Evolutionary conservation across 2,888 invertebrate genomes (phyloP).

Genomic region (Agonopterix heracliana): DNA sequence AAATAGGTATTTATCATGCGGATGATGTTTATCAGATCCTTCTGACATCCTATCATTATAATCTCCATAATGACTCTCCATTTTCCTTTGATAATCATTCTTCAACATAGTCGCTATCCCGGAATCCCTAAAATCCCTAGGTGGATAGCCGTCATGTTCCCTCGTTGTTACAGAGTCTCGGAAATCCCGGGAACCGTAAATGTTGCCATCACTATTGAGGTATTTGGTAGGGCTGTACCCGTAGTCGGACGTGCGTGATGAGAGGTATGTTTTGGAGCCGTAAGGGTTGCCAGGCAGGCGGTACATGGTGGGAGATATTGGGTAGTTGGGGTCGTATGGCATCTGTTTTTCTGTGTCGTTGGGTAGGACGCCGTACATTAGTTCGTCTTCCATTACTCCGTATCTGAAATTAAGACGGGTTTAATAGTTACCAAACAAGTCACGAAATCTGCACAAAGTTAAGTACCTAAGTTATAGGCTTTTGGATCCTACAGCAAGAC

Average conservation of each 20-base stretch:
- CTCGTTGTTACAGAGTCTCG: constrained; percentile 54
- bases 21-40: constrained; percentile 82
- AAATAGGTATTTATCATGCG: constrained; percentile 87
- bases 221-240: constrained; percentile 70
- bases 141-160: constrained; percentile 60
- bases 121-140: constrained; percentile 64
- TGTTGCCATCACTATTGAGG: constrained; percentile 47
- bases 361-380: constrained; percentile 62
- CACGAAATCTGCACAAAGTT: too few species aligned
- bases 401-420: constrained; percentile 37
- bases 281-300: constrained; percentile 64
- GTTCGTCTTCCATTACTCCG: constrained; percentile 64
- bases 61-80: constrained; percentile 68
- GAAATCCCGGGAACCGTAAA: constrained; percentile 62
- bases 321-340: constrained; percentile 67
- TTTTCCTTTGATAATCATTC: constrained; percentile 70
- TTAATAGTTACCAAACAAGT: background rate
- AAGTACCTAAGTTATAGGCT: too few species aligned
- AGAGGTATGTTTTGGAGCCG: constrained; percentile 66
- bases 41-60: constrained; percentile 81
- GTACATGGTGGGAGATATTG: constrained; percentile 69
- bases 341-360: constrained; percentile 63
- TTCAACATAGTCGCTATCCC: constrained; percentile 71
- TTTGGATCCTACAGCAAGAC: too few species aligned
- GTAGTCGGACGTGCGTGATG: constrained; percentile 64